These are phyloP conservation scores for Netelia inedita DNA, from an alignment of 2,888 invertebrate genomes.

Conservation along the genomic window DNA sequence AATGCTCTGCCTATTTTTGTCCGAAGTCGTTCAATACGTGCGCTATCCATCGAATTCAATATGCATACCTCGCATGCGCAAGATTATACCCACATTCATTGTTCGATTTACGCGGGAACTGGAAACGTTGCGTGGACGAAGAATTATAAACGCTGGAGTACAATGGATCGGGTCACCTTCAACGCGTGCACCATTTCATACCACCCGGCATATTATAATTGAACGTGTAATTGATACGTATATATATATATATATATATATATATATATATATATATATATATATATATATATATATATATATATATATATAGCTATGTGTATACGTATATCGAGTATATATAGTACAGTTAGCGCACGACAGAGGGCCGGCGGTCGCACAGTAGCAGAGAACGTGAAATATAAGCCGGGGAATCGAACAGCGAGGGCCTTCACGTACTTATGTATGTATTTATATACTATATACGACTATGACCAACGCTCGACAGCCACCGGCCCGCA, in stretches of 20 bases:
- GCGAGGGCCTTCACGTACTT: slow-evolving; percentile 30
- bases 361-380: slow-evolving; percentile 21
- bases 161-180: slow-evolving; percentile 63
- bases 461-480: slow-evolving; percentile 35
- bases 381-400: slow-evolving; percentile 70
- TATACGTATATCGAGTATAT: slow-evolving; percentile 2
- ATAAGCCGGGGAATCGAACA: slow-evolving; percentile 65
- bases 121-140: slow-evolving; percentile 3
- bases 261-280: slow-evolving; percentile 67
- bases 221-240: slow-evolving; percentile 78
- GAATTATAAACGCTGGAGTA: slow-evolving; percentile 52
- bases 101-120: slow-evolving; percentile 64
- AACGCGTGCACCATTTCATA: slow-evolving; percentile 68
- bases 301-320: slow-evolving; percentile 67
- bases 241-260: slow-evolving; percentile 27
- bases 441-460: slow-evolving; percentile 42
- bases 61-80: no score
- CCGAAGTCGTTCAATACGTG: no score
- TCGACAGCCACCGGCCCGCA: slow-evolving; percentile 4
- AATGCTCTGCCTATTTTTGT: no score
- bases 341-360: background rate
- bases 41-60: no score
- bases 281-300: slow-evolving; percentile 1
- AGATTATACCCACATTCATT: no score
- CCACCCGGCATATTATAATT: slow-evolving; percentile 79